These are phyloP conservation scores for Lordiphosa stackelbergi DNA, from an alignment of 1,140 invertebrate genomes.

Conservation along the genomic window DNA sequence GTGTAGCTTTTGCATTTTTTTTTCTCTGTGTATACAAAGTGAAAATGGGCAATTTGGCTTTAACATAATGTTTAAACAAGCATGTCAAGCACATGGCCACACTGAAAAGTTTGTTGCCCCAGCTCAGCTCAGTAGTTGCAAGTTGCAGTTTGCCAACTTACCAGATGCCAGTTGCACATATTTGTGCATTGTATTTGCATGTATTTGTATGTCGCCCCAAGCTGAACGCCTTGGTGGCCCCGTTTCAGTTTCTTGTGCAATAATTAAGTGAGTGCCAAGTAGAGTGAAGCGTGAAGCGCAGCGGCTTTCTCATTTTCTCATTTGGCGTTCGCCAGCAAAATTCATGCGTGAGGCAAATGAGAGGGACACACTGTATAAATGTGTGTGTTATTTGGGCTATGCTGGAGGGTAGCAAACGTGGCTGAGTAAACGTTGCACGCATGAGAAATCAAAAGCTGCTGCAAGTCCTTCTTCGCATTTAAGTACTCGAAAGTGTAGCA, in stretches of 20 bases:
- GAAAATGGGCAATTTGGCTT: constrained; percentile 53
- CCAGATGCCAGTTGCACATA: constrained; percentile 20
- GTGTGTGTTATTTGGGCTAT: constrained; percentile 42
- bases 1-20: too few species aligned
- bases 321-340: constrained; percentile 45
- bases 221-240: constrained; percentile 58
- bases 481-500: constrained; percentile 26
- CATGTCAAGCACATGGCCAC: constrained; percentile 66
- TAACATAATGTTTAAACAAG: constrained; percentile 60
- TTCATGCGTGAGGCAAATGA: constrained; percentile 63
- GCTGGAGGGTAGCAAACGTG: constrained; percentile 28
- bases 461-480: constrained; percentile 10
- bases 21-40: too few species aligned
- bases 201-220: constrained; percentile 17
- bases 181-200: constrained; percentile 8
- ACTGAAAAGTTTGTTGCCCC: constrained; percentile 70
- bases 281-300: constrained; percentile 65
- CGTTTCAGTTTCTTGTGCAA: constrained; percentile 69
- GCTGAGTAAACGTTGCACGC: constrained; percentile 63
- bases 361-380: constrained; percentile 4
- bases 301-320: constrained; percentile 51
- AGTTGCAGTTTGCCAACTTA: constrained; percentile 11
- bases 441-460: constrained; percentile 66
- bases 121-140: constrained; percentile 24
- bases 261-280: constrained; percentile 73